These are phyloP conservation scores for Scotopteryx bipunctaria DNA, from an alignment of 2,888 invertebrate species.

Conservation along the genomic window DNA sequence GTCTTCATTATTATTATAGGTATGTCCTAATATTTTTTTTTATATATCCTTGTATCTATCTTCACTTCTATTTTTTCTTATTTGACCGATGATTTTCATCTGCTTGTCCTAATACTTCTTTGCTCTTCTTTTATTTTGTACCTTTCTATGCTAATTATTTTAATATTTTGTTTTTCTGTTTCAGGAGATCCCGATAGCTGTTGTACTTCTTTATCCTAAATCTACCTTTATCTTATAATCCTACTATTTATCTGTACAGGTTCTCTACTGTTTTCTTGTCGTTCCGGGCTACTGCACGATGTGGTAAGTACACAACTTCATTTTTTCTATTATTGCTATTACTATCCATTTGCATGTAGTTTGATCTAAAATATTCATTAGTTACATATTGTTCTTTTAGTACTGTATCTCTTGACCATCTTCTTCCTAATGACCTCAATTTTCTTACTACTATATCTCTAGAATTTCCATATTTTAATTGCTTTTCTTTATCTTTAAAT, in stretches of 20 bases:
- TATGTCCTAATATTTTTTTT: conserved; percentile 42
- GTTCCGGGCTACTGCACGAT: neutral
- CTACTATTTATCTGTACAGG: neutral
- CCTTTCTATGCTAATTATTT: neutral
- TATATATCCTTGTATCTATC: conserved; percentile 9
- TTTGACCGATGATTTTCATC: neutral
- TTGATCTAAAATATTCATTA: neutral
- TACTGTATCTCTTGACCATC: neutral
- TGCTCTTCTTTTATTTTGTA: no score
- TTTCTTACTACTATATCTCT: conserved; percentile 1
- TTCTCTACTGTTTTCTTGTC: neutral
- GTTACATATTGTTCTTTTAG: neutral
- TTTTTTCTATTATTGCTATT: neutral
- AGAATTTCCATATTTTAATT: neutral
- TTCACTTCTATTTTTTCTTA: conserved; percentile 29
- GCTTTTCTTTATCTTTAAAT: neutral
- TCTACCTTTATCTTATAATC: neutral
- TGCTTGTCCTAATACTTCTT: neutral
- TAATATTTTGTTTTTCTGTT: neutral
- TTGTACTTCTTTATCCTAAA: neutral
- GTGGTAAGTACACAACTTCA: neutral
- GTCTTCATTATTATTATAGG: conserved; percentile 41
- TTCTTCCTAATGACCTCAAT: neutral
- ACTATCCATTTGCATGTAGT: neutral
- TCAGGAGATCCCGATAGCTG: neutral